Evolutionary conservation across 2,888 invertebrate species (phyloP).

Genomic region (Callimorpha dominula): DNA sequence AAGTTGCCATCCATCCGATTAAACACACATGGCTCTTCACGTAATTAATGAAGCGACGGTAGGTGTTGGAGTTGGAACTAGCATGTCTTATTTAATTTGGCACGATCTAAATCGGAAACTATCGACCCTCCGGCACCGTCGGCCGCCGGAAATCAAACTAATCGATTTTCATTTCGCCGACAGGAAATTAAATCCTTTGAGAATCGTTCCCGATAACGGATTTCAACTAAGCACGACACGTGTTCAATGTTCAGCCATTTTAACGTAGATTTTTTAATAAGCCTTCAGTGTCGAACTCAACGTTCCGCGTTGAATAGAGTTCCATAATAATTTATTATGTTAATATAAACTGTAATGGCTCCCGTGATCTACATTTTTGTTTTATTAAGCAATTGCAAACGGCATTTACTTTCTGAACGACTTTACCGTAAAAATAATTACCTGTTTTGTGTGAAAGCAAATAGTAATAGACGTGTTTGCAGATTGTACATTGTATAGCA

Average conservation of each 20-base stretch:
- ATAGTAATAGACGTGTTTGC: not conserved
- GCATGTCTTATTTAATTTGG: slow-evolving; percentile 79
- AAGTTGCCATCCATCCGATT: not conserved
- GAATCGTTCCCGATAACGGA: slow-evolving; percentile 82
- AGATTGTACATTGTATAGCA: too few species aligned
- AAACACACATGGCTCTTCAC: slow-evolving; percentile 26
- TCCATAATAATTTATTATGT: slow-evolving; percentile 38
- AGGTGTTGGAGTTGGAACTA: slow-evolving; percentile 57
- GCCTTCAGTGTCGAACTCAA: slow-evolving; percentile 36
- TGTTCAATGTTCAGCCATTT: slow-evolving; percentile 74
- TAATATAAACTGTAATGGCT: slow-evolving; percentile 27
- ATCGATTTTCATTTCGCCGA: slow-evolving; percentile 85
- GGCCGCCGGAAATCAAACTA: slow-evolving; percentile 84
- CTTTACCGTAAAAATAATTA: slow-evolving; percentile 2
- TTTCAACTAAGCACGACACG: slow-evolving; percentile 83
- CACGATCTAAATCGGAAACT: slow-evolving; percentile 77
- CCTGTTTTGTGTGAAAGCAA: not conserved
- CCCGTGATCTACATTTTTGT: slow-evolving; percentile 22
- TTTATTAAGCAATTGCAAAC: slow-evolving; percentile 24
- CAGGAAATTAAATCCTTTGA: slow-evolving; percentile 87
- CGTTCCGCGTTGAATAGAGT: slow-evolving; percentile 56
- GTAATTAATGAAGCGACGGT: slow-evolving; percentile 51
- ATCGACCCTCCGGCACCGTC: slow-evolving; percentile 73
- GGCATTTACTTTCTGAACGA: slow-evolving; percentile 24
- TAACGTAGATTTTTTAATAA: slow-evolving; percentile 58